A percentile compares a stretch with the other conserved stretches of the same genome.
These are phyloP conservation scores for Onychomys arenicola DNA, from an alignment of 2,797 vertebrate genomes.

Conservation along the genomic window DNA sequence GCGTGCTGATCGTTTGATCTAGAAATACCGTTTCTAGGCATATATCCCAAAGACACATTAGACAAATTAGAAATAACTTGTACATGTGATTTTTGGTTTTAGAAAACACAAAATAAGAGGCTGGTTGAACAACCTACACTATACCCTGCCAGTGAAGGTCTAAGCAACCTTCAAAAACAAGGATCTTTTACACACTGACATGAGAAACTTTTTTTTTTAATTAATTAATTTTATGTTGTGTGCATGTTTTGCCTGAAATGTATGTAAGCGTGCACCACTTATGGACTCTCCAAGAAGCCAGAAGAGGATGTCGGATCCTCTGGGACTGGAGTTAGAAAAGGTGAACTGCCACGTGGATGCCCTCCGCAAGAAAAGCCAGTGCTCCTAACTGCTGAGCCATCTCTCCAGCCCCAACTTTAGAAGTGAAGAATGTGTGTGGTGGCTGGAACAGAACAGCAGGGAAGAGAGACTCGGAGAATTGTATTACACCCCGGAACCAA, in stretches of 20 bases:
- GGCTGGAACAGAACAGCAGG: neutral
- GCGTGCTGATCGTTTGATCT: neutral
- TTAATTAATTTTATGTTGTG: neutral
- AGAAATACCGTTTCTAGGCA: neutral
- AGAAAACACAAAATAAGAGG: neutral
- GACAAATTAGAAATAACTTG: neutral
- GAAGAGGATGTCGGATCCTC: neutral
- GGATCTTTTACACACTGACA: neutral
- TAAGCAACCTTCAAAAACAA: neutral
- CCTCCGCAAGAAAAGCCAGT: neutral
- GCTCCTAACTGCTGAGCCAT: neutral
- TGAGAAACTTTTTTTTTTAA: neutral
- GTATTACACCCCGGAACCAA: neutral
- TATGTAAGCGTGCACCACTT: neutral
- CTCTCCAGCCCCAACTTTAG: neutral
- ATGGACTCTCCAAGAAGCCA: neutral
- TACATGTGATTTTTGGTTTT: neutral
- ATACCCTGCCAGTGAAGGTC: neutral
- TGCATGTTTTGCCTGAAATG: neutral
- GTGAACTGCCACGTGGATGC: neutral
- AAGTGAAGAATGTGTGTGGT: neutral
- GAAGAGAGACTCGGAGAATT: slow-evolving; percentile 17
- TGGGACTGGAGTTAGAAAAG: neutral
- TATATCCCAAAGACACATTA: neutral
- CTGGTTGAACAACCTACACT: neutral